Conservation (phyloP, 2,888 invertebrate genomes). For the Rosalia funebris region DNA sequence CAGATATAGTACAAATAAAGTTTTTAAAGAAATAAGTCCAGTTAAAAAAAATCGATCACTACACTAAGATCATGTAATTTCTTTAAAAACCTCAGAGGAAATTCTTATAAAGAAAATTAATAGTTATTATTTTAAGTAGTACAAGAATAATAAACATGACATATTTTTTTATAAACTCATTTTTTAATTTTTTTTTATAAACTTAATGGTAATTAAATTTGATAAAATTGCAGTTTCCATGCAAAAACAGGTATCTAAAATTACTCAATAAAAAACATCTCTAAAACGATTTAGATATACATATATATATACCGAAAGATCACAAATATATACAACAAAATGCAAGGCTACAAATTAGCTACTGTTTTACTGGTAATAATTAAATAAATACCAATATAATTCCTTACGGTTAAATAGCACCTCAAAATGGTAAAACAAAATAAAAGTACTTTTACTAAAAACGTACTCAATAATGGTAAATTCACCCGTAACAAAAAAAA, state of each 20-base stretch:
- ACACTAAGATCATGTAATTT: not conserved
- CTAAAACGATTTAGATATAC: conserved; percentile 17
- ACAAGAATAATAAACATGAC: conserved; percentile 4
- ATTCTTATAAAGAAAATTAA: conserved; percentile 26
- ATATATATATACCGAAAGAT: conserved; percentile 9
- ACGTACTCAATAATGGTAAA: conserved; percentile 2
- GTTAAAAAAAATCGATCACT: not conserved
- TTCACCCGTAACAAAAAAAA: conserved; percentile 23
- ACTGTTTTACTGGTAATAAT: conserved; percentile 16
- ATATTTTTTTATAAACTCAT: conserved; percentile 2
- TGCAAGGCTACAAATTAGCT: conserved; percentile 24
- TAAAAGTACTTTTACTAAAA: not conserved
- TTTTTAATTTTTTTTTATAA: conserved; percentile 1
- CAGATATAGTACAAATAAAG: conserved; percentile 13
- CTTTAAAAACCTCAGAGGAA: conserved; percentile 4
- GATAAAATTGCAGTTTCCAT: not conserved
- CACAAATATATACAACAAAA: conserved; percentile 25
- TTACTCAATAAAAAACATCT: conserved; percentile 20
- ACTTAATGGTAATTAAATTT: not conserved
- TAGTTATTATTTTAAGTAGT: conserved; percentile 19
- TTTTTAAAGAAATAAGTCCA: conserved; percentile 17
- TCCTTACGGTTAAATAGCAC: conserved; percentile 16
- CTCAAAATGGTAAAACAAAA: conserved; percentile 15
- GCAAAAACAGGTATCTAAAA: conserved; percentile 21
- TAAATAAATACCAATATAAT: conserved; percentile 21